Base-by-base conservation (phyloP, 2,113 vertebrate species). In the Proterorhinus semilunaris region DNA sequence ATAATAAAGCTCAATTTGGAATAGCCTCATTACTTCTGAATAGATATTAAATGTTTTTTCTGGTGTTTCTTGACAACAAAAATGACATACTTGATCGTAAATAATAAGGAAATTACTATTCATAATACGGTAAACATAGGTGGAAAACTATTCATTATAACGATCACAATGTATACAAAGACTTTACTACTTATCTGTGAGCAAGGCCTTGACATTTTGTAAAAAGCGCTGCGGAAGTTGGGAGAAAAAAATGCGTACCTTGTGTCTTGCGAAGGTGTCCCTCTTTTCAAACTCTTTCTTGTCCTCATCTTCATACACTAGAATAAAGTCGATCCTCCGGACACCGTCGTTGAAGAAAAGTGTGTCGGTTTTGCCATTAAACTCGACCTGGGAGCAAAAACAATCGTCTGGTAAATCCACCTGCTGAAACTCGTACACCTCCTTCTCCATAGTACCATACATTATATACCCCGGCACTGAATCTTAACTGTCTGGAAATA, bases 281-380 rank as follows among this genome's bases (percentile, higher is more conserved):
- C 88, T 94, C 86, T 95, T 96, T 21, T 92, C 93, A 79, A 81
- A 90, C 0, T 92, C 92, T 82, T 94, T 95, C 82, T 86, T 94
- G 6, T 86, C 92, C 83, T 98, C 96, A 81, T 98, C 95, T 83
- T 98, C 96, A 65, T 98, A 98, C 1, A 94, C 96, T 42, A 98
- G 89, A 78, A 98, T 83, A 81, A 95, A 98, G 86, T 98, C 97
- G 12, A 98, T 94, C 80, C 94, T 91, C 86, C 95, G 82, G 44
- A 92, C 89, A 10, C 95, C 95, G 6, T 98, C 96, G 0, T 92
- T 96, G 84, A 98, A 98, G 89, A 92, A 97, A 8, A 98, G 78
- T 5, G 94, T 96, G 74, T 97, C 94, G 0, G 90, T 76, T n/a
- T 95, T 93, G 63, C 83, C 71, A 58, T 96, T 92, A 83, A 95